These are phyloP conservation scores for Paragorgia papillata DNA, from an alignment of 92 coral and sea anemone genomes.

Conservation along the genomic window DNA sequence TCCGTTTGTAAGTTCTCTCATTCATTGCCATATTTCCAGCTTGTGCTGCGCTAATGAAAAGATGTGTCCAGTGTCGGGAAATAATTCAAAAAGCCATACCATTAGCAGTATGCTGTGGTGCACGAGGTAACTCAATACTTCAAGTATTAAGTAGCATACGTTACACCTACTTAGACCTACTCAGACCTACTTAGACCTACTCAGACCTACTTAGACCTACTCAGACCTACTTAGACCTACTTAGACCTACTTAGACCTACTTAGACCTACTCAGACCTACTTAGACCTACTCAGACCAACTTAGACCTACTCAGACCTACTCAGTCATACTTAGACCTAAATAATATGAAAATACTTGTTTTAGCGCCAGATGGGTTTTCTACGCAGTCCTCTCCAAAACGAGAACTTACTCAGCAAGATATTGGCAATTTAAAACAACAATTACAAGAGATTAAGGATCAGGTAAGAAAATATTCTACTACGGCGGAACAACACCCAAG, in stretches of 20 bases:
- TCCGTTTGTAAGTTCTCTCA: neutral
- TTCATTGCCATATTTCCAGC: slow-evolving; percentile 39
- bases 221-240: too few relatives aligned
- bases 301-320: too few relatives aligned
- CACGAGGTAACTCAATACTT: slow-evolving; percentile 89
- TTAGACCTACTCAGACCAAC: too few relatives aligned
- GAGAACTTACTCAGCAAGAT: slow-evolving; percentile 82
- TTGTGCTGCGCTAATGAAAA: slow-evolving; percentile 87
- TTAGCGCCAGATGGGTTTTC: slow-evolving; percentile 71
- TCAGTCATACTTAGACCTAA: too few relatives aligned
- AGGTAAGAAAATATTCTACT: slow-evolving; percentile 49
- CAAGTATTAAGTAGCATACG: too few relatives aligned
- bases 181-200: too few relatives aligned
- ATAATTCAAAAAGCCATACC: slow-evolving; percentile 75
- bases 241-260: too few relatives aligned
- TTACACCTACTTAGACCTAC: too few relatives aligned
- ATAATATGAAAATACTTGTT: too few relatives aligned
- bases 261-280: too few relatives aligned
- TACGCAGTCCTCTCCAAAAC: slow-evolving; percentile 72
- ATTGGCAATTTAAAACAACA: slow-evolving; percentile 89
- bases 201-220: too few relatives aligned
- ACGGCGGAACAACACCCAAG: neutral
- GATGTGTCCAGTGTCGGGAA: slow-evolving; percentile 92
- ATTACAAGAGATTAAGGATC: slow-evolving; percentile 94
- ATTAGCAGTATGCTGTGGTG: slow-evolving; percentile 95